Base-by-base conservation (phyloP, 1,140 invertebrate species). In the Pseudomyrmex cubaensis region DNA sequence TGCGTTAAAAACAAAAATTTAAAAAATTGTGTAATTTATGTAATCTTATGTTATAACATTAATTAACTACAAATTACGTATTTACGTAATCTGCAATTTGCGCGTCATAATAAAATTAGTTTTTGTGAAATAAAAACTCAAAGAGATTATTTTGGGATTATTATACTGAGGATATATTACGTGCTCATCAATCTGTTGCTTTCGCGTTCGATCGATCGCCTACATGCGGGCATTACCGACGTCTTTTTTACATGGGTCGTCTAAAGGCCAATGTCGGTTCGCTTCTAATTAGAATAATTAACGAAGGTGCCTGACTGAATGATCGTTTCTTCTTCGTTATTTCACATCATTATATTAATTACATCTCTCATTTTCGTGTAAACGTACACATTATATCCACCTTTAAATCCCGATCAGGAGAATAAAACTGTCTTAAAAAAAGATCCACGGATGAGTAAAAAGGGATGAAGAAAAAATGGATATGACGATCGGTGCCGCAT, bases 271-370 rank as follows among this genome's bases (percentile, higher is more conserved):
- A 35, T 10, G 48, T 56, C 44, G 83, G 64, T 50, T 85, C 52
- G 73, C 56, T 61, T 88, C 61, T 87, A 89, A 89, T 89, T 89
- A 89, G 85, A 89, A 89, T 89, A 89, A 89, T 89, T 89, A 89
- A 89, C 85, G 67, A 89, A 89, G 87, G 48, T 64, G 63, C 50
- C 48, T 61, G 84, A 22, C 69, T 62, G 75, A 17, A 83, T 72
- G 75, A 87, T 85, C 67, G 67, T 82, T 61, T 61, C 62, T 20
- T 69, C 69, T 72, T 44, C 74, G 67, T 87, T 87, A 78, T 66
- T 73, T 76, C 25, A 69, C 50, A 17, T 61, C 63, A 52, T 61
- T 70, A 64, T 74, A 59, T 46, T 35, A 35, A 35, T 35, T 35
- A 35, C 35, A 35, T 35, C 5, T 35, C 4, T 61, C 25, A 59